Conservation (phyloP, 1,140 invertebrate genomes). For the Drosophila gunungcola region DNA sequence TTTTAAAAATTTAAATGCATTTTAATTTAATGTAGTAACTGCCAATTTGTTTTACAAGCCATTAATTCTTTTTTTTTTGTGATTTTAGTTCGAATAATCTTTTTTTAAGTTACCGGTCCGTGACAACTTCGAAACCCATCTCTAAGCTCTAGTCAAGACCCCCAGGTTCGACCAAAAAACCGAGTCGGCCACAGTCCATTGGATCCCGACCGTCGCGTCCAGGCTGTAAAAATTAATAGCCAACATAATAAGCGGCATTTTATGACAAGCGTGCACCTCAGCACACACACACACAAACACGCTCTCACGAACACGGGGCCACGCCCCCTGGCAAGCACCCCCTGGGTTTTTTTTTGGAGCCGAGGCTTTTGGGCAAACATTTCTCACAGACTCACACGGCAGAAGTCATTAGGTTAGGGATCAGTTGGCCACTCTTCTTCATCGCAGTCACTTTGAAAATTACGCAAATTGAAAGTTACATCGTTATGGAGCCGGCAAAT, state of each 20-base stretch:
- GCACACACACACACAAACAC: constrained; percentile 32
- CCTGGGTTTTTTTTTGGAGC: not conserved
- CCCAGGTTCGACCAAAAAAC: constrained; percentile 24
- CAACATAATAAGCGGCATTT: constrained; percentile 82
- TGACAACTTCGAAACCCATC: constrained; percentile 9
- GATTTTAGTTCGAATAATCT: not conserved
- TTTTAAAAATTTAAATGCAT: no score
- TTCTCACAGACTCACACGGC: constrained; percentile 58
- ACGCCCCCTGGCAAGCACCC: constrained; percentile 35
- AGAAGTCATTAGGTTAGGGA: constrained; percentile 77
- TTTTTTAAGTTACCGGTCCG: not conserved
- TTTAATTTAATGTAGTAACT: no score
- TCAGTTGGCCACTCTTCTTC: constrained; percentile 63
- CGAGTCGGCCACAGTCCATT: constrained; percentile 37
- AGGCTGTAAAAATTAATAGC: constrained; percentile 82
- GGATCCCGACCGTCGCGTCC: constrained; percentile 55
- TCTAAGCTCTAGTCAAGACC: constrained; percentile 11
- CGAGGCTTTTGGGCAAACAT: constrained; percentile 36
- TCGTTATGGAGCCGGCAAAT: constrained; percentile 51
- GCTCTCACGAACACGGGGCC: constrained; percentile 16
- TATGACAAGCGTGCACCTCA: constrained; percentile 80
- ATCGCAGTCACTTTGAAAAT: constrained; percentile 69
- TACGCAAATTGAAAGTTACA: constrained; percentile 83
- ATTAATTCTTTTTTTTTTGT: not conserved
- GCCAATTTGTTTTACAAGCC: no score